A percentile compares a stretch with the other conserved stretches of the same genome.
Evolutionary conservation across 2,888 invertebrate species (phyloP).

Genomic region (Resseliella maxima): DNA sequence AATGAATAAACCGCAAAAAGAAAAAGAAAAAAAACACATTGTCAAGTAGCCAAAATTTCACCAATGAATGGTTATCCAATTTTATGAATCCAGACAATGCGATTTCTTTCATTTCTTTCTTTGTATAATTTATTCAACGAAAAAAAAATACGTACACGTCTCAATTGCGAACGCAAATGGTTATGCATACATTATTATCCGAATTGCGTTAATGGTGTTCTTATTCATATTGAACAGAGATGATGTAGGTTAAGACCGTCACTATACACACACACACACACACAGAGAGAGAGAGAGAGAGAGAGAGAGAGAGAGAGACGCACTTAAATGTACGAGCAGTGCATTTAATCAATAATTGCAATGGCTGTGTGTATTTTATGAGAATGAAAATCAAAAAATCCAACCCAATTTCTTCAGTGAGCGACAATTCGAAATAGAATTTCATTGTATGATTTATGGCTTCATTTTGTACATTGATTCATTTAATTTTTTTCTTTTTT

Average conservation of each 20-base stretch:
- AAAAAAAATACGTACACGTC: neutral
- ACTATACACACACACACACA: neutral
- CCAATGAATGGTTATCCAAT: neutral
- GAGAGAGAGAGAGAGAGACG: too few relatives aligned
- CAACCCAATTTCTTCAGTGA: neutral
- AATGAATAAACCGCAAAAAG: neutral
- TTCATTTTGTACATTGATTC: too few relatives aligned
- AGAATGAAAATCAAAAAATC: neutral
- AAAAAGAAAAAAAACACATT: neutral
- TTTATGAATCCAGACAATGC: too few relatives aligned
- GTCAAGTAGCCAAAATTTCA: neutral
- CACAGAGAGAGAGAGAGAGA: neutral
- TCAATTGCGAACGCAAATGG: neutral
- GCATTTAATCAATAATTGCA: too few relatives aligned
- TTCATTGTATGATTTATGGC: too few relatives aligned
- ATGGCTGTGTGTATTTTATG: neutral
- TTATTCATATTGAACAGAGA: neutral
- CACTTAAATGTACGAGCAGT: too few relatives aligned
- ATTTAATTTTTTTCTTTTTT: too few relatives aligned
- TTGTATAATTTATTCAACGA: too few relatives aligned
- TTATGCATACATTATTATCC: slow-evolving; percentile 1
- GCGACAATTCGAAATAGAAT: neutral
- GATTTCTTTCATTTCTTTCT: too few relatives aligned
- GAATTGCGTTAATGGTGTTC: neutral
- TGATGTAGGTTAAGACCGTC: neutral